Percentiles rank a stretch among this genome's conserved stretches.
Conservation (phyloP, 2,113 vertebrate genomes). For the Phylloscopus trochiloides region DNA sequence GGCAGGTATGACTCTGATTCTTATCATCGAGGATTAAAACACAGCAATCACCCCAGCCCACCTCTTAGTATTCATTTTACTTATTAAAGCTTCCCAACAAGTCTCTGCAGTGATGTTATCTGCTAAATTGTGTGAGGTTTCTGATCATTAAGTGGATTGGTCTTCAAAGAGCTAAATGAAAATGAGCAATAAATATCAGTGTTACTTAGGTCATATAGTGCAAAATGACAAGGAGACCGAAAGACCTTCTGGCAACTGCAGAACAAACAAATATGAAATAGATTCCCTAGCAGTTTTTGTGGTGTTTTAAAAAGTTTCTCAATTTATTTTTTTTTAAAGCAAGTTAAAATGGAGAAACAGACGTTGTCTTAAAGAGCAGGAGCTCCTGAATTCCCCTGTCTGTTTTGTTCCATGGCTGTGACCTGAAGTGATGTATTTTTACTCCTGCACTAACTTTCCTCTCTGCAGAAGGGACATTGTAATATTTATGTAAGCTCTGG, state of each 20-base stretch:
- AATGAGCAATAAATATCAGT: slow-evolving; percentile 70
- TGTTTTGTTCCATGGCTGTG: neutral
- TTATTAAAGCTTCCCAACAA: slow-evolving; percentile 71
- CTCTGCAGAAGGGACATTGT: neutral
- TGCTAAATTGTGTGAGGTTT: slow-evolving; percentile 70
- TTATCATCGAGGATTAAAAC: slow-evolving; percentile 64
- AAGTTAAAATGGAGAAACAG: neutral
- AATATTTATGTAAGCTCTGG: slow-evolving; percentile 9
- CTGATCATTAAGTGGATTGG: slow-evolving; percentile 75
- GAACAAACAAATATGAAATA: slow-evolving; percentile 12
- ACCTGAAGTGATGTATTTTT: neutral
- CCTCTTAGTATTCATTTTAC: slow-evolving; percentile 73
- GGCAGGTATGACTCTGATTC: slow-evolving; percentile 65
- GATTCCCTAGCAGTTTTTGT: neutral
- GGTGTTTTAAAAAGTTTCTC: neutral
- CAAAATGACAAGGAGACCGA: slow-evolving; percentile 55
- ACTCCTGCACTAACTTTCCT: neutral
- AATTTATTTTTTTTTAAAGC: neutral
- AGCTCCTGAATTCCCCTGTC: neutral
- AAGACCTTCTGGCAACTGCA: slow-evolving; percentile 60
- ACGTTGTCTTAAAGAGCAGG: neutral
- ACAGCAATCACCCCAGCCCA: slow-evolving; percentile 55
- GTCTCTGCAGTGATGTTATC: slow-evolving; percentile 75
- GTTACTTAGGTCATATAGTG: slow-evolving; percentile 65
- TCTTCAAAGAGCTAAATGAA: slow-evolving; percentile 72